Base-by-base conservation (phyloP, 2,113 vertebrate species). In the Phoxinus phoxinus region DNA sequence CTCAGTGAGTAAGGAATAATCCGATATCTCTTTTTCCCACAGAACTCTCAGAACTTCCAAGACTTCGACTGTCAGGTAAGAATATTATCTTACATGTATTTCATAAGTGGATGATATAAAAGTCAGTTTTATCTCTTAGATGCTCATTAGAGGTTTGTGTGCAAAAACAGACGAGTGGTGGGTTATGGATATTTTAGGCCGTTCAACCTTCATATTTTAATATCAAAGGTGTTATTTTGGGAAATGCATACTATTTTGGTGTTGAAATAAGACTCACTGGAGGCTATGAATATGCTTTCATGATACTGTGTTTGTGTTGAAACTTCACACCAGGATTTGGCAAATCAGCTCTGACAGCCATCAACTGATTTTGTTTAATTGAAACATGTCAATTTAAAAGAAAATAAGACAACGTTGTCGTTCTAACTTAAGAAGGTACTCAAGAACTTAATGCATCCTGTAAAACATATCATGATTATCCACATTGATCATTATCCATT, bases 41-140 rank as follows among this genome's bases (percentile, higher is more conserved):
- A 98, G 97, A 98, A 97, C 81, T 94, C 96, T 88, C 95, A 96
- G 86, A 97, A 97, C 91, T 98, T 99, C 93, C 97, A 99, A 90
- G 97, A 98, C 92, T 99, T 99, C 41, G 96, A 99, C 94, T 99
- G 97, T 91, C 97, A 98, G 96, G 97, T 99, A 94, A 96, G 93
- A 91, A 4, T 37, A 6, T 79, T 35, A 53, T 23, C 10, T 32
- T 51, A 11, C 4, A 27, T 7, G 8, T 4, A 41, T 75, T 53
- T 67, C 0, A 37, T 75, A 19, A 56, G 27, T 81, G 53, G 11
- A 27, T 19, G 35, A n/a, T 23, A 41, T 37, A 58, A 59, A 81
- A 51, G 53, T 56, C 53, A 56, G 21, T 23, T 56, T 56, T 9
- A 21, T 23, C 53, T 56, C 6, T 23, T 23, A 63, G 27, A 51